Base-by-base conservation (phyloP, 1,140 invertebrate genomes). In the Caerostris darwini region DNA sequence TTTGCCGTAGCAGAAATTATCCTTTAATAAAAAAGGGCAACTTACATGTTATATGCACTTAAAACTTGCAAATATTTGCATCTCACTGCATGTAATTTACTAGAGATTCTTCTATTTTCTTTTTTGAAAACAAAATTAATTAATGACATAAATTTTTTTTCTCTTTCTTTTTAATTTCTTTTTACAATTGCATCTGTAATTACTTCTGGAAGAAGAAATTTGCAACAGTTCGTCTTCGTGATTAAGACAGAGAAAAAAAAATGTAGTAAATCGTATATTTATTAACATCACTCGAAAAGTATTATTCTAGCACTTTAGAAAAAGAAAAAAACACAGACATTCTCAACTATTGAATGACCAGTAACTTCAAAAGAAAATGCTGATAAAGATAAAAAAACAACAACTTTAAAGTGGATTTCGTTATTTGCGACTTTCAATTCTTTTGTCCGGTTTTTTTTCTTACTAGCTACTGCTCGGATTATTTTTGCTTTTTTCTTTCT, bases 401-500 rank as follows among this genome's bases (percentile, higher is more conserved):
- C 61, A 64, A 50, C 8, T 85, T 57, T 85, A 57, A 85, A 85
- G 82, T 85, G 82, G 82, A 85, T 85, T 85, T 85, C 57, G 54
- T 85, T 85, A 85, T 85, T 85, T 85, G 82, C 82, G 82, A 85
- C 82, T 85, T 85, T 85, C 82, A 85, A 58, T 85, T 85, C 82
- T 58, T 85, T 57, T 85, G 82, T 7, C 8, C 7, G 34, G 58
- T 85, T 83, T 83, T 83, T 85, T 85, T 57, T 34, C 34, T 34
- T 34, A 34, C 34, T 34, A n/a, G 34, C 34, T 57, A 5, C n/a
- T 77, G 0, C 5, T 19, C n/a, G 14, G n/a, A 85, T 58, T 58
- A 57, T 34, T 57, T 85, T 56, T 57, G 54, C 57, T 81, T 85
- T 57, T 85, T 85, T 85, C 14, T 77, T 5, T 10, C 34, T 57